Conservation (phyloP, 2,797 vertebrate species). For the Melanogrammus aeglefinus region DNA sequence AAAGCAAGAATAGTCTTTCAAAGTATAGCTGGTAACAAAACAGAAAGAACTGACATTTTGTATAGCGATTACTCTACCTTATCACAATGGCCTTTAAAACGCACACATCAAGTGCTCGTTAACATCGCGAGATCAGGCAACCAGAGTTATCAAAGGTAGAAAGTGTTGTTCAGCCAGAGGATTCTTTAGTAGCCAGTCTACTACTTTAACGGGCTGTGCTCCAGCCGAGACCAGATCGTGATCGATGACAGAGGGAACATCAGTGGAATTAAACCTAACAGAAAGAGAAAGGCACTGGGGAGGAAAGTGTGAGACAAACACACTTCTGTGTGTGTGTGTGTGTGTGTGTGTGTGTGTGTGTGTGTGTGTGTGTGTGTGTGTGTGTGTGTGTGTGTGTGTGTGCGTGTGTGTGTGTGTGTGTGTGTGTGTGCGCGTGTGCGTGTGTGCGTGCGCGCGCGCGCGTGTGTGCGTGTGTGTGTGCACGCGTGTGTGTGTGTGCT, state of each 20-base stretch:
- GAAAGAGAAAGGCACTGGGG: constrained; percentile 32
- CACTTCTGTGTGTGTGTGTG: background rate
- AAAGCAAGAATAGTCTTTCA: too few species aligned
- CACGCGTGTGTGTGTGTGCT: background rate
- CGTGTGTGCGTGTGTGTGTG: background rate
- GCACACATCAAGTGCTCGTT: too few species aligned
- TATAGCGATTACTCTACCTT: too few species aligned
- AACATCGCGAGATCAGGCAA: too few species aligned
- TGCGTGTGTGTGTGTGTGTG: background rate
- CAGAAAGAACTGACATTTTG: too few species aligned
- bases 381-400: background rate
- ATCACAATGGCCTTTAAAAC: too few species aligned
- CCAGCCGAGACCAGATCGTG: constrained; percentile 47
- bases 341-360: constrained; percentile 3
- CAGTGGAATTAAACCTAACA: constrained; percentile 59
- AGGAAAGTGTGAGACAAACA: constrained; percentile 21
- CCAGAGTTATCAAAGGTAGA: background rate
- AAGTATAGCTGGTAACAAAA: too few species aligned
- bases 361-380: background rate
- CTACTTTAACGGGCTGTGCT: constrained; percentile 39
- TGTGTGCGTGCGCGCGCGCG: background rate
- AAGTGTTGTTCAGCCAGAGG: constrained; percentile 13
- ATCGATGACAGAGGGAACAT: constrained; percentile 56
- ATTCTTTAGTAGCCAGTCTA: constrained; percentile 22
- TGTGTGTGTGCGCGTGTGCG: background rate